phyloP scores from a whole-genome alignment of 2,113 vertebrate genomes.

The Charadrius vociferus region DNA sequence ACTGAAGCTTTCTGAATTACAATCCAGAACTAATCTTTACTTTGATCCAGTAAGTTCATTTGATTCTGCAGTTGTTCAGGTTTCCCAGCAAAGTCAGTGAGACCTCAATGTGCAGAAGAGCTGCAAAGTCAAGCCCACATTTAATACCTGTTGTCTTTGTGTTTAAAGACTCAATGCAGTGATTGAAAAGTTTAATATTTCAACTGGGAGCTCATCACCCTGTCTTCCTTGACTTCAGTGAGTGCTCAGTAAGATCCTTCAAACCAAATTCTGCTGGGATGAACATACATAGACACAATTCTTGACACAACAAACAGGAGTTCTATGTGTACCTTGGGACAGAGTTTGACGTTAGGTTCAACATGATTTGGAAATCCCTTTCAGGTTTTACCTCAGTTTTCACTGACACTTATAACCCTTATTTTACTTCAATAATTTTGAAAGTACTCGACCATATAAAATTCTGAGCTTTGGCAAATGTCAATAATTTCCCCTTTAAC shows the following conservation, averaged over 20 bases:
- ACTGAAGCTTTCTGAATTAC: background rate
- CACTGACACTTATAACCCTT: background rate
- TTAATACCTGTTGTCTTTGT: background rate
- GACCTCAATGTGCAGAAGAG: background rate
- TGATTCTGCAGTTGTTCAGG: background rate
- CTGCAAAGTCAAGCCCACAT: background rate
- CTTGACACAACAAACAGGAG: background rate
- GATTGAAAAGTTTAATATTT: background rate
- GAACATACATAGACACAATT: background rate
- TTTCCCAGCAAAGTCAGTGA: background rate
- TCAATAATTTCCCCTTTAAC: background rate
- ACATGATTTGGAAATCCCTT: background rate
- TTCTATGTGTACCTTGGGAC: background rate
- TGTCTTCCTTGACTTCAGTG: background rate
- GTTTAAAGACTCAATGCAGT: background rate
- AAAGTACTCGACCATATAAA: background rate
- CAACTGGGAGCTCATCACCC: background rate
- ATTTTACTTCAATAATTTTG: background rate
- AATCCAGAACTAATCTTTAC: background rate
- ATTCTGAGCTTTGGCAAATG: background rate
- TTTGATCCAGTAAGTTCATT: background rate
- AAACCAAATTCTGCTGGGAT: background rate
- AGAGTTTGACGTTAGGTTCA: background rate
- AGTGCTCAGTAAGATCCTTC: background rate
- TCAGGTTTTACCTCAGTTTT: background rate